Evolutionary conservation across 2,113 vertebrate genomes (phyloP).

Genomic region (Fregata magnificens): DNA sequence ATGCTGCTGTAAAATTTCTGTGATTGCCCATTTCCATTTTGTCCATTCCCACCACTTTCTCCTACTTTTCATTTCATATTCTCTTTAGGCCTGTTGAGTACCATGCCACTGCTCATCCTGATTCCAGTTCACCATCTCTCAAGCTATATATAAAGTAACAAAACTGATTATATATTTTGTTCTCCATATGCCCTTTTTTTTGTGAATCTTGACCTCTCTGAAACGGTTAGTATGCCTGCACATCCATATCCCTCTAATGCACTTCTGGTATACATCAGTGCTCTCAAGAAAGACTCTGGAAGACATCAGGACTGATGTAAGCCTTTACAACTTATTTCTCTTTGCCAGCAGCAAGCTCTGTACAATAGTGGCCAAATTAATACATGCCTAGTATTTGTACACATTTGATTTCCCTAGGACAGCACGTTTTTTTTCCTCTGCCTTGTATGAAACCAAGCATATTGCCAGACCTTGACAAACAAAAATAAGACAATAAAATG

Average conservation of each 20-base stretch:
- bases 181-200: not conserved
- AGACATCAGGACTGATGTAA: not conserved
- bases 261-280: not conserved
- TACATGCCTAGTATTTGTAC: not conserved
- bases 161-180: not conserved
- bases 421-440: not conserved
- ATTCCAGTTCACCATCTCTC: not conserved
- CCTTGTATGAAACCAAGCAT: not conserved
- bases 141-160: not conserved
- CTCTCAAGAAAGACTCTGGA: not conserved
- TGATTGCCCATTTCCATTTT: not conserved
- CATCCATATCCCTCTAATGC: not conserved
- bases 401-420: not conserved
- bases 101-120: not conserved
- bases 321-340: not conserved
- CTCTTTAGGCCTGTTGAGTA: not conserved
- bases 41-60: not conserved
- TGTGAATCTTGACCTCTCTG: not conserved
- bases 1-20: not conserved
- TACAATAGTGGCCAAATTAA: not conserved
- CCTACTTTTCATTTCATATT: not conserved
- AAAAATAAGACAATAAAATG: not conserved
- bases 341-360: not conserved
- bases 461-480: not conserved
- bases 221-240: not conserved